Conservation (phyloP, 2,113 vertebrate genomes). For the Psammodynastes pulverulentus region DNA sequence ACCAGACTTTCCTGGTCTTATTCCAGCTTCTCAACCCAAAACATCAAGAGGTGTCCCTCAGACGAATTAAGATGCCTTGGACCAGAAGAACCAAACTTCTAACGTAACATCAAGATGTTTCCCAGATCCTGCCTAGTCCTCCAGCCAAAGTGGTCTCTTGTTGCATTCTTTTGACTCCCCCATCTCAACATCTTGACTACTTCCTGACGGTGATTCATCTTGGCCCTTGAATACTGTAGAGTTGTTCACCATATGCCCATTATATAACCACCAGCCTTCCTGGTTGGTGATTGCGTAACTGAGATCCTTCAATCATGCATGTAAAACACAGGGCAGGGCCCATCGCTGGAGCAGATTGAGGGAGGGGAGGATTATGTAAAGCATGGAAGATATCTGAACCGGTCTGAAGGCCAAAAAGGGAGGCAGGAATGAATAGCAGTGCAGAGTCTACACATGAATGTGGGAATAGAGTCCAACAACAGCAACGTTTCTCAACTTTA, state of each 20-base stretch:
- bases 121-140: background rate
- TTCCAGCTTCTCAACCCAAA: background rate
- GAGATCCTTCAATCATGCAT: slow-evolving; percentile 45
- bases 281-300: slow-evolving; percentile 48
- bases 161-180: background rate
- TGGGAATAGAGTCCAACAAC: no score
- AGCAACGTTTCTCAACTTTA: background rate
- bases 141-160: background rate
- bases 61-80: background rate
- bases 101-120: background rate
- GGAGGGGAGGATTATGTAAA: background rate
- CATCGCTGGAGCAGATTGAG: background rate
- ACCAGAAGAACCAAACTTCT: background rate
- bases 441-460: background rate
- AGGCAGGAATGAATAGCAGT: background rate
- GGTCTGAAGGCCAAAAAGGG: background rate
- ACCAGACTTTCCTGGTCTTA: background rate
- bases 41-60: background rate
- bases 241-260: slow-evolving; percentile 24
- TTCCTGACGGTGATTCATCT: background rate
- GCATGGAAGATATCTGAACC: background rate
- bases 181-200: background rate
- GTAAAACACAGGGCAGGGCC: slow-evolving; percentile 35
- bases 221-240: background rate
- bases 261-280: slow-evolving; percentile 31